A percentile compares a stretch with the other conserved stretches of the same genome.
These are phyloP conservation scores for Alosa alosa DNA, from an alignment of 2,113 vertebrate species.

Conservation along the genomic window DNA sequence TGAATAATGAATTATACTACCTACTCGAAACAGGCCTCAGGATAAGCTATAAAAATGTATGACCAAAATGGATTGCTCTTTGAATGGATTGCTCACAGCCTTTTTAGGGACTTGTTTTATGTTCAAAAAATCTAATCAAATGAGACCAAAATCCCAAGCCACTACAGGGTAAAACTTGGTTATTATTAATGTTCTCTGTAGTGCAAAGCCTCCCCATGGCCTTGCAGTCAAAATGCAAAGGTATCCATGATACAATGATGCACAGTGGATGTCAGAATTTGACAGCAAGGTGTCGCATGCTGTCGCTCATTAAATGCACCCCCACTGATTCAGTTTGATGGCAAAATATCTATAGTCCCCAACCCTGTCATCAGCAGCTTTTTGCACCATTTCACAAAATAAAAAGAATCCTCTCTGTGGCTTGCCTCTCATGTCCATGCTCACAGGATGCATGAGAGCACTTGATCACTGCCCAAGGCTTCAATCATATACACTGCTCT, in stretches of 20 bases:
- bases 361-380: not conserved
- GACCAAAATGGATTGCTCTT: not conserved
- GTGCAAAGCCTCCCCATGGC: not conserved
- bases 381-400: not conserved
- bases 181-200: not conserved
- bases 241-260: not conserved
- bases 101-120: not conserved
- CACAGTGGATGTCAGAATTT: not conserved
- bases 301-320: not conserved
- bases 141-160: not conserved
- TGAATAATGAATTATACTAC: not conserved
- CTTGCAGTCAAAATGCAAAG: not conserved
- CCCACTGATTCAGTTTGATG: not conserved
- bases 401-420: not conserved
- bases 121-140: not conserved
- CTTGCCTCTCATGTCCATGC: not conserved
- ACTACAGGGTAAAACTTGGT: not conserved
- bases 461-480: conserved; percentile 1
- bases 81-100: not conserved
- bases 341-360: not conserved
- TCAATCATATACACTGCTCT: not conserved
- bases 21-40: not conserved
- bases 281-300: not conserved
- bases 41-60: not conserved
- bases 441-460: not conserved